A percentile compares a stretch with the other conserved stretches of the same genome.
Evolutionary conservation across 2,113 vertebrate genomes (phyloP).

Genomic region (Psilopsiagon aurifrons): DNA sequence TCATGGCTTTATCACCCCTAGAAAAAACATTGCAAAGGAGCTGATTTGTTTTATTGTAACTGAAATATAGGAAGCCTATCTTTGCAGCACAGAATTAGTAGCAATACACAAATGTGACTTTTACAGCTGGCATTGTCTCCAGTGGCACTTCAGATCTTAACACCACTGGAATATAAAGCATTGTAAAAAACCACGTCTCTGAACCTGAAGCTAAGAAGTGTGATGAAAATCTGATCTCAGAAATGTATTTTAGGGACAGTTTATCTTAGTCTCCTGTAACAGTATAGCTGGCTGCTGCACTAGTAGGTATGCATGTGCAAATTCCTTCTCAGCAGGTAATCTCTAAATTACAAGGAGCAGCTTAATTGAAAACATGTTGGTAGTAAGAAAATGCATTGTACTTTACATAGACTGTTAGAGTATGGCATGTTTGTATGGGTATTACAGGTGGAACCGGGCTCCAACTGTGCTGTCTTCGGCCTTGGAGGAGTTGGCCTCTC

Average conservation of each 20-base stretch:
- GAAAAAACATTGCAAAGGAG: not conserved
- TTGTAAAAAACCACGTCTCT: not conserved
- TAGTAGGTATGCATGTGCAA: not conserved
- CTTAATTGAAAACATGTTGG: not conserved
- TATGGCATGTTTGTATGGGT: not conserved
- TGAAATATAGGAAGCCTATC: not conserved
- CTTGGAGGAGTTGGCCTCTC: constrained; percentile 86
- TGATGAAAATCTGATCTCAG: not conserved
- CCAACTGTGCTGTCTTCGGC: constrained; percentile 84
- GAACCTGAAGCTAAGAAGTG: not conserved
- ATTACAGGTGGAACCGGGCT: constrained; percentile 82
- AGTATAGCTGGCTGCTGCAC: not conserved
- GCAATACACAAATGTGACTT: not conserved
- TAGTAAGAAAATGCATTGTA: not conserved
- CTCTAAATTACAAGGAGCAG: not conserved
- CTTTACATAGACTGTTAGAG: not conserved
- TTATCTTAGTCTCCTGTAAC: not conserved
- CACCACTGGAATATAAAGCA: not conserved
- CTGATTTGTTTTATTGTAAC: not conserved
- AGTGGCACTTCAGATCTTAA: not conserved
- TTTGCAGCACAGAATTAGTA: not conserved
- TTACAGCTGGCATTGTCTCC: not conserved
- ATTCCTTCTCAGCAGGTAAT: not conserved
- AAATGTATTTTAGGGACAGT: not conserved
- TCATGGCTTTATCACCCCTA: not conserved